Base-by-base conservation (phyloP, 2,797 vertebrate species). In the Euthynnus affinis region DNA sequence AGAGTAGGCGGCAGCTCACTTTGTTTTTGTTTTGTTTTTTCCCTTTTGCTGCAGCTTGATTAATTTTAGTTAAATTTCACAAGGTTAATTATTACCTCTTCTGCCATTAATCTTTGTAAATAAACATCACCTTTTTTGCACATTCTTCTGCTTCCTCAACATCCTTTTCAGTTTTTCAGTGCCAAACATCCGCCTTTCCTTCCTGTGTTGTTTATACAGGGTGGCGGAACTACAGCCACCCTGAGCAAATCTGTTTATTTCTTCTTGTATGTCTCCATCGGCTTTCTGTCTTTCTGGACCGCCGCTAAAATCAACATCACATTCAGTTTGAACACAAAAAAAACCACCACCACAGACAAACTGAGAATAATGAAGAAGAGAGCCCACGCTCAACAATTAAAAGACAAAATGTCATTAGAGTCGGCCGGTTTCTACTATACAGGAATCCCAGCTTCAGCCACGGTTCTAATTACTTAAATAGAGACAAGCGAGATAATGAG, bases 401-500 rank as follows among this genome's bases (percentile, higher is more conserved):
- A 63, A 56, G 4, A 71, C 37, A 51, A 64, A 65, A 78, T 46
- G 62, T 56, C 66, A 70, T 62, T 25, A 17, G 25, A 23, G 27
- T 27, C 12, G 10, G 17, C n/a, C 52, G n/a, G 22, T 49, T 49
- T 44, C 20, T 32, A 37, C 44, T 44, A 14, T 10, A 52, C 9
- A 37, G 48, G 59, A 60, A 81, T 75, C 56, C 23, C 4, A 58
- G 29, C 22, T 55, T 58, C 57, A 65, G 22, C 20, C 14, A 0
- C 66, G 46, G 49, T 44, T 77, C 55, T 62, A 84, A 87, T 67
- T 69, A 65, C 55, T 27, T 17, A 65, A 66, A 80, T 9, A 57
- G 18, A 68, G 53, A 65, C 57, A 12, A 29, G 56, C 57, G 44
- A 67, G 75, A 77, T 74, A 81, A 62, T 76, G 62, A 85, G 80